phyloP scores from a whole-genome alignment of 64 coral and sea anemone species.

The Stichodactyla mertensii region DNA sequence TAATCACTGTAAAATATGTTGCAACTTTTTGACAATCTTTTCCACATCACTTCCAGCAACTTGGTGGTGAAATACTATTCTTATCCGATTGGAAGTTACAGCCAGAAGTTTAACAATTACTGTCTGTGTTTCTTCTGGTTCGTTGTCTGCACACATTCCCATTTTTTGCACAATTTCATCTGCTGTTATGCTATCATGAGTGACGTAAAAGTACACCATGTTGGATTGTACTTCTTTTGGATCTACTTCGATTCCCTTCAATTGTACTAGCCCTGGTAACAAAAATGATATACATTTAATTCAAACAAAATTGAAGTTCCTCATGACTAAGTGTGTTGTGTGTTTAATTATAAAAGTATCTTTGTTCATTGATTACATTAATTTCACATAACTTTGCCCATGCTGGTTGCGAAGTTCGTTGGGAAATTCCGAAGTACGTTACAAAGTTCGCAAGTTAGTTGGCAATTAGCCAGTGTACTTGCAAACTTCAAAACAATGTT shows the following conservation, averaged over 20 bases:
- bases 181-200: constrained; percentile 38
- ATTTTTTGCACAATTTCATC: constrained; percentile 58
- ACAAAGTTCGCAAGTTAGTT: too few relatives aligned
- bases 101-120: constrained; percentile 36
- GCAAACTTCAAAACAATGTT: too few relatives aligned
- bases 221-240: constrained; percentile 47
- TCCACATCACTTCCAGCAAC: constrained; percentile 39
- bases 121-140: constrained; percentile 11
- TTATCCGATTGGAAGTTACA: constrained; percentile 5
- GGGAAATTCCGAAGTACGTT: too few relatives aligned
- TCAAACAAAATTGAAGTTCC: not conserved
- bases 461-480: too few relatives aligned
- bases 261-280: constrained; percentile 37
- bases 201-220: constrained; percentile 66
- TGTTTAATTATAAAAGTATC: not conserved
- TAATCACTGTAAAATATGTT: constrained; percentile 3
- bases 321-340: not conserved
- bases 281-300: not conserved
- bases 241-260: constrained; percentile 47
- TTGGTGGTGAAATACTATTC: constrained; percentile 75
- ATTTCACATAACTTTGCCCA: too few relatives aligned
- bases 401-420: too few relatives aligned
- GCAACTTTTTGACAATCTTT: constrained; percentile 33
- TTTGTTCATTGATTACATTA: too few relatives aligned
- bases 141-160: constrained; percentile 21